Conservation (phyloP, 2,113 vertebrate species). For the Calyptommatus sinebrachiatus region DNA sequence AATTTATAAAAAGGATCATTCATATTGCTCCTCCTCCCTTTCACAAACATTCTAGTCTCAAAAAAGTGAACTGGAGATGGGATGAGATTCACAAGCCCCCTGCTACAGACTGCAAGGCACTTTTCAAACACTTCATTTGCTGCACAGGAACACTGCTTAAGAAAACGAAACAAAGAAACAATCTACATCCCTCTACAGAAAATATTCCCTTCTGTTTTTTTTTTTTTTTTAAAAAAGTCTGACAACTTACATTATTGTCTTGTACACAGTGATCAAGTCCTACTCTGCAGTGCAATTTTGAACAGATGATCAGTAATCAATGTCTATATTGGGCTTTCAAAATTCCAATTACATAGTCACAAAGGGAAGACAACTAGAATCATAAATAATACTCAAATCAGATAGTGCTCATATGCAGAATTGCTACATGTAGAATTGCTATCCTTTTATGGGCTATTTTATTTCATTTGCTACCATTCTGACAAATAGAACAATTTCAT, state of each 20-base stretch:
- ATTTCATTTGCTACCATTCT: constrained; percentile 29
- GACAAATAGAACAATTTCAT: constrained; percentile 35
- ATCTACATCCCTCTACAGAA: background rate
- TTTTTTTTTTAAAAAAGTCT: background rate
- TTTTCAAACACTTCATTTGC: too few species aligned
- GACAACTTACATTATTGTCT: rapidly evolving
- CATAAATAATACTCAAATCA: constrained; percentile 49
- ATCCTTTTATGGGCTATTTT: constrained; percentile 4
- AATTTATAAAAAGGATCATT: too few species aligned
- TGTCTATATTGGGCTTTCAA: constrained; percentile 52
- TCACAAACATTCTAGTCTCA: too few species aligned
- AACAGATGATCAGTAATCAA: constrained; percentile 44
- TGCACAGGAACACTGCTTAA: background rate
- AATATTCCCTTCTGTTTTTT: background rate
- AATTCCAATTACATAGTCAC: constrained; percentile 48
- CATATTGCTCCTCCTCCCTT: too few species aligned
- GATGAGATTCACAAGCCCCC: too few species aligned
- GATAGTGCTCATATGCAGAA: constrained; percentile 22
- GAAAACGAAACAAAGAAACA: background rate
- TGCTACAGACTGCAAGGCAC: too few species aligned
- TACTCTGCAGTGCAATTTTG: background rate
- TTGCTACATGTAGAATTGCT: background rate
- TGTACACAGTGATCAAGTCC: rapidly evolving
- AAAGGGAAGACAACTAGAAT: constrained; percentile 19
- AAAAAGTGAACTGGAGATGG: too few species aligned